Percentiles rank a stretch among this genome's conserved stretches.
Conservation (phyloP, 2,797 vertebrate species). For the Phaenicophaeus curvirostris region DNA sequence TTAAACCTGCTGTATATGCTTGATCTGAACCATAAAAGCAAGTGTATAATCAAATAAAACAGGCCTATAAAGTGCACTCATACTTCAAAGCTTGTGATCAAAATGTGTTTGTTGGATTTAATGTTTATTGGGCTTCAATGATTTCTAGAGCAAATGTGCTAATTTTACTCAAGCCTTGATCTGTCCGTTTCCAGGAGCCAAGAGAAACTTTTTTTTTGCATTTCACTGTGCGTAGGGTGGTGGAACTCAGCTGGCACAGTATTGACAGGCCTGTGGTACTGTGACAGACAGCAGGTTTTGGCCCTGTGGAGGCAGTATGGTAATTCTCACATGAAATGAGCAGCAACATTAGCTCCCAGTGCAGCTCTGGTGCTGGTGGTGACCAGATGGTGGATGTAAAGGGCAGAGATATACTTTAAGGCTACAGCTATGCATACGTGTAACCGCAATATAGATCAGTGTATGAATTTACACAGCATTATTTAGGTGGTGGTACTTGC, state of each 20-base stretch:
- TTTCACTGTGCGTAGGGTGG: neutral
- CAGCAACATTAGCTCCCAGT: neutral
- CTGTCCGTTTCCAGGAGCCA: neutral
- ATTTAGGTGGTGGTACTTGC: accelerated
- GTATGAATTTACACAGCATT: neutral
- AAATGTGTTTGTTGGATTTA: neutral
- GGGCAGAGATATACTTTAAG: neutral
- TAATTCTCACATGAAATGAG: neutral
- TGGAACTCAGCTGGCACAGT: neutral
- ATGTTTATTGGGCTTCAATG: neutral
- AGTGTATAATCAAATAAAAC: constrained; percentile 36
- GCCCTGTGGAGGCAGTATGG: neutral
- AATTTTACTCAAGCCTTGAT: neutral
- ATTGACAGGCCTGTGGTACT: neutral
- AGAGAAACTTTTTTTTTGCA: neutral
- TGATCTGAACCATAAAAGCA: constrained; percentile 54
- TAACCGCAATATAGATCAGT: accelerated
- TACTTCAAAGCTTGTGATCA: constrained; percentile 19
- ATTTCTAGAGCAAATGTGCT: neutral
- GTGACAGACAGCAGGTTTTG: neutral
- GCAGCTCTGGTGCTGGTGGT: accelerated
- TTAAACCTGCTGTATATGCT: constrained; percentile 17
- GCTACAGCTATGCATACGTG: accelerated
- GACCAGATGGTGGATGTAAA: neutral
- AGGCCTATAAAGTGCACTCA: neutral